These are phyloP conservation scores for Philereme vetulata DNA, from an alignment of 2,888 invertebrate genomes.

Conservation along the genomic window DNA sequence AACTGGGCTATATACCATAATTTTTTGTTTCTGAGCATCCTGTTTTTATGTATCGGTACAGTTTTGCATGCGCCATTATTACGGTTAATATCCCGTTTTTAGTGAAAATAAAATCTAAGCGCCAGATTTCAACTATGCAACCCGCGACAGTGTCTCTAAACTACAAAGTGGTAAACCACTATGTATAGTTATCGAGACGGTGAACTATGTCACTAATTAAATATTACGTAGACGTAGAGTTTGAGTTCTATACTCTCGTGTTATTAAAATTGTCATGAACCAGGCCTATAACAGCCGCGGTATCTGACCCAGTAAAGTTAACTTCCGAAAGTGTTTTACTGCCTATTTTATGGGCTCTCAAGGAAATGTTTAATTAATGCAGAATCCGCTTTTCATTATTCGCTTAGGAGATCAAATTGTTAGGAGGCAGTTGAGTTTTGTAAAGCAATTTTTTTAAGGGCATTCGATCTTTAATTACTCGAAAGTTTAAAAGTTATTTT, in stretches of 20 bases:
- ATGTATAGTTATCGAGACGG: too few species aligned
- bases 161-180: too few species aligned
- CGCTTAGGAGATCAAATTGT: conserved; percentile 24
- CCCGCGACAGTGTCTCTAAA: too few species aligned
- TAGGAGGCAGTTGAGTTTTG: conserved; percentile 15
- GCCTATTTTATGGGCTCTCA: conserved; percentile 26
- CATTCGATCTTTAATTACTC: conserved; percentile 1
- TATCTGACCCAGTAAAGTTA: conserved; percentile 25
- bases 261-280: not conserved
- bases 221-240: not conserved
- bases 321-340: conserved; percentile 36
- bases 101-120: too few species aligned
- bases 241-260: conserved; percentile 7
- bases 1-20: too few species aligned
- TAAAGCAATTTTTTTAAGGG: conserved; percentile 11
- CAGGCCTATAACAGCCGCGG: conserved; percentile 14
- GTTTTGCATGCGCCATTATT: too few species aligned
- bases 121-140: too few species aligned
- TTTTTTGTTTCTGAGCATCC: too few species aligned
- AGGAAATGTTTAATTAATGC: conserved; percentile 31
- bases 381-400: conserved; percentile 26
- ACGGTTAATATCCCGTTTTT: too few species aligned
- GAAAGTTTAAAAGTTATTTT: not conserved
- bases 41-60: too few species aligned
- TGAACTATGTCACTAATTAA: too few species aligned